Evolutionary conservation across 2,888 invertebrate species (phyloP), one percentile per base, ranked within the genome.

Genomic region (Crossocerus cetratus): DNA sequence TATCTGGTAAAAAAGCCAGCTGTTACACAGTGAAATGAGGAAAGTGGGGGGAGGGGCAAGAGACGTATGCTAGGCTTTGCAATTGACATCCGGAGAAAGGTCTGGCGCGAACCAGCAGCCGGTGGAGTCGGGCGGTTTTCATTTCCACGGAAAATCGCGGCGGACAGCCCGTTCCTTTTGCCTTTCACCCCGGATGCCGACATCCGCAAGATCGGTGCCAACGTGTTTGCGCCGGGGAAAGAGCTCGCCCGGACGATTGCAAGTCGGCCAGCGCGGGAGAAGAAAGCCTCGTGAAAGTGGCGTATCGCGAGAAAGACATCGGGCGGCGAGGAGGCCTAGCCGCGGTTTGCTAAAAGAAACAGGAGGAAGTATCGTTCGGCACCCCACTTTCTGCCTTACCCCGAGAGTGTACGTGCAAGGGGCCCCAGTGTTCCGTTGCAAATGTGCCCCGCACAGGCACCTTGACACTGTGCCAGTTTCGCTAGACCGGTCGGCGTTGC

Each of bases 391-490:
- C 13, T 43, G 8, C 14, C 14, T 59, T 4, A 11, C 32, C 49
- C 16, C 5, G 49, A 49, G 49, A 16, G n/a, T 49, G 16, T 14
- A 45, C 11, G 4, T 20, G 21, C 45, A 2, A 18, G 23, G 45
- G 63, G 64, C 69, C 16, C 23, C 58, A 18, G 18, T 56, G 58
- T 32, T 32, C 44, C 4, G 11, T 61, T 42, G 69, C 65, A 64
- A 81, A 76, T 72, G 59, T 71, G 74, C 66, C 70, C 74, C 57
- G 71, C 54, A 49, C 32, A 70, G 70, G 77, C 81, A 86, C 87
- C 87, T 89, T 89, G 89, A 88, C 88, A 88, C 86, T 88, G 87
- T 86, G 87, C 84, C 86, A 87, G 86, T 88, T 89, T 87, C 78
- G 81, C 70, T 68, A 74, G 73, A 73, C 72, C 61, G 61, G 23